Percentiles rank a stretch among this genome's conserved stretches.
Evolutionary conservation across 2,888 invertebrate species (phyloP).

Genomic region (Xylota sylvarum): DNA sequence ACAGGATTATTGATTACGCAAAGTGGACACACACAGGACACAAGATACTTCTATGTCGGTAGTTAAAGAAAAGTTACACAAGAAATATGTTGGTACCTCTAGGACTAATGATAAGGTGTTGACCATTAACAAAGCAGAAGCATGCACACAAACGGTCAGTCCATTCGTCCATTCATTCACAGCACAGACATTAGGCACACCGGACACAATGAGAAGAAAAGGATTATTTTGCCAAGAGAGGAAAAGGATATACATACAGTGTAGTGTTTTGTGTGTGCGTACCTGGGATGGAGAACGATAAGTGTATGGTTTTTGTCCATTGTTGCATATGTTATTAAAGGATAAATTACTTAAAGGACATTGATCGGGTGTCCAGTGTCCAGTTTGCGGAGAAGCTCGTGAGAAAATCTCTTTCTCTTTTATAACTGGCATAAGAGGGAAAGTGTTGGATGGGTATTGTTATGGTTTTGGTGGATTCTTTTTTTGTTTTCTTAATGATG

Average conservation of each 20-base stretch:
- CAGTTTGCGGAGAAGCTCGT: slow-evolving; percentile 67
- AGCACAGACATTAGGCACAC: slow-evolving; percentile 62
- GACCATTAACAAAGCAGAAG: slow-evolving; percentile 67
- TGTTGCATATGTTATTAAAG: slow-evolving; percentile 76
- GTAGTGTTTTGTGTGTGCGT: not conserved
- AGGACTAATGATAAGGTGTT: slow-evolving; percentile 74
- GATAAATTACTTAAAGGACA: slow-evolving; percentile 76
- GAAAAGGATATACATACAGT: slow-evolving; percentile 16
- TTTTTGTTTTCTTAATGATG: slow-evolving; percentile 70
- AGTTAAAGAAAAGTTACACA: not conserved
- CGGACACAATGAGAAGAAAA: slow-evolving; percentile 69
- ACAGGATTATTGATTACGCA: slow-evolving; percentile 74
- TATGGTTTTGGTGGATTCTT: slow-evolving; percentile 48
- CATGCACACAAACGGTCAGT: slow-evolving; percentile 47
- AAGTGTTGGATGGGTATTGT: slow-evolving; percentile 55
- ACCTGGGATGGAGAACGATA: slow-evolving; percentile 46
- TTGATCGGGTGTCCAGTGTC: slow-evolving; percentile 75
- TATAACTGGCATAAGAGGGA: slow-evolving; percentile 42
- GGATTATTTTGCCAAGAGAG: slow-evolving; percentile 76
- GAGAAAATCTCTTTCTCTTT: slow-evolving; percentile 71
- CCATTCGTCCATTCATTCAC: not conserved
- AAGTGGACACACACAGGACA: slow-evolving; percentile 63
- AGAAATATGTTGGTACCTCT: not conserved
- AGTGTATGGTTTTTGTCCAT: slow-evolving; percentile 67
- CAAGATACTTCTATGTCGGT: slow-evolving; percentile 16